Evolutionary conservation across 92 coral and sea anemone species (phyloP).

Genomic region (Paragorgia papillata): DNA sequence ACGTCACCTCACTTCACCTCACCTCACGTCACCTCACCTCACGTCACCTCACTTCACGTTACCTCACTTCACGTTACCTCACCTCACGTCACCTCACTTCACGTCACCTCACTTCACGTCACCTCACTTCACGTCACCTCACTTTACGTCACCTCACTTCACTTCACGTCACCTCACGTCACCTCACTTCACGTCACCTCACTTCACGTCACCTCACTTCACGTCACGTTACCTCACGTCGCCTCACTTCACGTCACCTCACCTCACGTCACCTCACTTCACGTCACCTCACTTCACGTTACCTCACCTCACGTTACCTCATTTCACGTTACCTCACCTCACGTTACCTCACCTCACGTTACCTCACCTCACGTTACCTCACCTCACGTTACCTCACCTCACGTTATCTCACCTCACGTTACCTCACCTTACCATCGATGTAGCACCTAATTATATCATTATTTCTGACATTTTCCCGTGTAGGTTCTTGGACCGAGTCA

Average conservation of each 20-base stretch:
- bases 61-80: not conserved
- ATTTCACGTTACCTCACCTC: not conserved
- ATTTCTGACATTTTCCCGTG: not conserved
- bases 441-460: too few relatives aligned
- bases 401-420: not conserved
- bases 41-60: not conserved
- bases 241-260: not conserved
- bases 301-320: slow-evolving; percentile 1
- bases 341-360: not conserved
- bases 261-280: slow-evolving; percentile 4
- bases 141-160: too few relatives aligned
- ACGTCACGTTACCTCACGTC: not conserved
- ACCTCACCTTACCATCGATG: too few relatives aligned
- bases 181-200: too few relatives aligned
- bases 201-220: too few relatives aligned
- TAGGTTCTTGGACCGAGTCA: slow-evolving; percentile 97
- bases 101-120: too few relatives aligned
- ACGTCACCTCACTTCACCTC: not conserved
- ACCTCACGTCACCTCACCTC: slow-evolving; percentile 4
- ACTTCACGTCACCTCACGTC: too few relatives aligned
- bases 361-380: not conserved
- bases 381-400: not conserved
- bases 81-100: slow-evolving; percentile 1
- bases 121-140: too few relatives aligned
- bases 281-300: slow-evolving; percentile 2